Evolutionary conservation across 1,140 invertebrate genomes (phyloP).

Genomic region (Chlorops oryzae): DNA sequence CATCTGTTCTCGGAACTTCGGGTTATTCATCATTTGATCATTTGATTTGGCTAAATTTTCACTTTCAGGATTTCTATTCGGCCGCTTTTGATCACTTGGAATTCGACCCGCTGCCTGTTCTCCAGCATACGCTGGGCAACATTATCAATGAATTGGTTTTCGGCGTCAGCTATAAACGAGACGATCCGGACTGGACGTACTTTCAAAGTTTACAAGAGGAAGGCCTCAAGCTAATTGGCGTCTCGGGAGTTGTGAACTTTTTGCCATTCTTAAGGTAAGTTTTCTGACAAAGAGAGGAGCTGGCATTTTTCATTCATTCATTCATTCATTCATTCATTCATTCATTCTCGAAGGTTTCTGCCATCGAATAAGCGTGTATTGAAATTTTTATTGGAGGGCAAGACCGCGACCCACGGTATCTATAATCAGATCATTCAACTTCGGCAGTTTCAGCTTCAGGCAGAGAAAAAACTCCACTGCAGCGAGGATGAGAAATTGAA

Average conservation of each 20-base stretch:
- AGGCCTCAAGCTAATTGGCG: slow-evolving; percentile 69
- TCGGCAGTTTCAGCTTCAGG: slow-evolving; percentile 15
- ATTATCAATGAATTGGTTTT: slow-evolving; percentile 71
- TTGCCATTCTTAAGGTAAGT: slow-evolving; percentile 69
- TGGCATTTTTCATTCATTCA: too few species aligned
- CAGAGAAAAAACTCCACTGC: slow-evolving; percentile 5
- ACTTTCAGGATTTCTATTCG: slow-evolving; percentile 12
- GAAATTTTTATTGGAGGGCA: slow-evolving; percentile 58
- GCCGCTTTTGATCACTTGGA: slow-evolving; percentile 12
- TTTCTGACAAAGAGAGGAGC: background rate
- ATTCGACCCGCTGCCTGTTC: slow-evolving; percentile 30
- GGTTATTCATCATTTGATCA: too few species aligned
- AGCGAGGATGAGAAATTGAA: background rate
- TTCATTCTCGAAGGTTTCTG: slow-evolving; percentile 50
- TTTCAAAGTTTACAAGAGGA: slow-evolving; percentile 69
- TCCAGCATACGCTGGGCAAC: slow-evolving; percentile 71
- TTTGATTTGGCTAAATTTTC: too few species aligned
- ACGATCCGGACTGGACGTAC: slow-evolving; percentile 69
- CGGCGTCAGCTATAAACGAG: slow-evolving; percentile 60
- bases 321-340: slow-evolving; percentile 17
- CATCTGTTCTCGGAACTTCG: too few species aligned
- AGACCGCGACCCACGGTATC: slow-evolving; percentile 63
- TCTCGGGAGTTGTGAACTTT: slow-evolving; percentile 76
- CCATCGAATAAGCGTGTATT: slow-evolving; percentile 56
- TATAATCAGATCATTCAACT: slow-evolving; percentile 63